These are phyloP conservation scores for Drosophila colorata DNA, from an alignment of 2,888 invertebrate genomes.

Conservation along the genomic window DNA sequence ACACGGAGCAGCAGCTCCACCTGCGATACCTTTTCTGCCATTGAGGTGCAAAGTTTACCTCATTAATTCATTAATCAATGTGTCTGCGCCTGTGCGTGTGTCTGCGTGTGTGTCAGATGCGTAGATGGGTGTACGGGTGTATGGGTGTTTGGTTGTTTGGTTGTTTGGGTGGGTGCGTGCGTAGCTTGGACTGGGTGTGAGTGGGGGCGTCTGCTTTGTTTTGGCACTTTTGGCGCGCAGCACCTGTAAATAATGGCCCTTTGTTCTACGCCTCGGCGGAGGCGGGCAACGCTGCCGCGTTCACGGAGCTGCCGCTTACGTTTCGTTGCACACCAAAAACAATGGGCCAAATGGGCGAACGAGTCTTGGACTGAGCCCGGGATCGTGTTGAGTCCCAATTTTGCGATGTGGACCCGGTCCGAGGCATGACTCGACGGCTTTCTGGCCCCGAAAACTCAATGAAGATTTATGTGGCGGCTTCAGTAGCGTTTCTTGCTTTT, in stretches of 20 bases:
- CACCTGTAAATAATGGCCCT: conserved; percentile 80
- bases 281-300: conserved; percentile 48
- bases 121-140: conserved; percentile 1
- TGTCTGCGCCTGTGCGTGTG: conserved; percentile 66
- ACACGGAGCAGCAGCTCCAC: conserved; percentile 53
- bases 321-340: conserved; percentile 67
- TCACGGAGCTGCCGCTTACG: conserved; percentile 60
- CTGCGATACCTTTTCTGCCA: conserved; percentile 72
- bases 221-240: conserved; percentile 80
- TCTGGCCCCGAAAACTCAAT: conserved; percentile 60
- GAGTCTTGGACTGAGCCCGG: background rate
- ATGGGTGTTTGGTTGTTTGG: conserved; percentile 12
- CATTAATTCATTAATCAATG: conserved; percentile 80
- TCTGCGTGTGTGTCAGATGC: conserved; percentile 24
- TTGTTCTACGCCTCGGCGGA: conserved; percentile 73
- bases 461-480: conserved; percentile 76
- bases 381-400: conserved; percentile 24
- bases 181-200: conserved; percentile 28
- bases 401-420: conserved; percentile 44
- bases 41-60: conserved; percentile 80
- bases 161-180: conserved; percentile 11
- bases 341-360: conserved; percentile 22
- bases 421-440: conserved; percentile 71
- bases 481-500: conserved; percentile 56
- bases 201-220: conserved; percentile 76